Percentiles rank a stretch among this genome's conserved stretches.
phyloP scores from a whole-genome alignment of 2,797 vertebrate genomes.

The Sphenodon punctatus region DNA sequence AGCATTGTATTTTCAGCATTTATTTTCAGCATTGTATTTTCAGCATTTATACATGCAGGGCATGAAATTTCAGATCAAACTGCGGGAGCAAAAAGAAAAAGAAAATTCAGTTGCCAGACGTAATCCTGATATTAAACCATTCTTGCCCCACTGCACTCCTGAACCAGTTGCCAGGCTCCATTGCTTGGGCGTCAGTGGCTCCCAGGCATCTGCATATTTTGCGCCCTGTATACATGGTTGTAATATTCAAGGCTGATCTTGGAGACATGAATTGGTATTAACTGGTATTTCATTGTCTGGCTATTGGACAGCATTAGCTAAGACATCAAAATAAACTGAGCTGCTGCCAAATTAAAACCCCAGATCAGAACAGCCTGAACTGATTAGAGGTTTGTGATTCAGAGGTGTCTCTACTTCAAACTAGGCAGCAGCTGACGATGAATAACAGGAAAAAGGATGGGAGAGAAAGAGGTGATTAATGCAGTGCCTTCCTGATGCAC shows the following conservation, averaged over 20 bases:
- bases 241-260: neutral
- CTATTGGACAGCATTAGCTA: neutral
- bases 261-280: neutral
- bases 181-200: no score
- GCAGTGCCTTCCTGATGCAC: neutral
- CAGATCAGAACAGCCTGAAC: conserved; percentile 15
- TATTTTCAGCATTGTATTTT: no score
- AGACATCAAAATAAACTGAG: neutral
- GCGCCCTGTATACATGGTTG: no score
- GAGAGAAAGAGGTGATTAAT: neutral
- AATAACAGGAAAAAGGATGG: neutral
- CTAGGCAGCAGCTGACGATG: neutral
- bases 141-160: no score
- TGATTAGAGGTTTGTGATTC: neutral
- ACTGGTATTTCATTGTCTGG: neutral
- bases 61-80: no score
- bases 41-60: no score
- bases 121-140: no score
- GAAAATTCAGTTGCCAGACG: no score
- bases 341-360: neutral
- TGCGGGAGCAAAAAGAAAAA: no score
- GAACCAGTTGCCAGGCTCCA: no score
- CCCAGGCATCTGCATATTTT: neutral
- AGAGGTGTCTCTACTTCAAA: neutral
- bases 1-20: no score